Base-by-base conservation (phyloP, 2,113 vertebrate genomes). In the Podilymbus podiceps region DNA sequence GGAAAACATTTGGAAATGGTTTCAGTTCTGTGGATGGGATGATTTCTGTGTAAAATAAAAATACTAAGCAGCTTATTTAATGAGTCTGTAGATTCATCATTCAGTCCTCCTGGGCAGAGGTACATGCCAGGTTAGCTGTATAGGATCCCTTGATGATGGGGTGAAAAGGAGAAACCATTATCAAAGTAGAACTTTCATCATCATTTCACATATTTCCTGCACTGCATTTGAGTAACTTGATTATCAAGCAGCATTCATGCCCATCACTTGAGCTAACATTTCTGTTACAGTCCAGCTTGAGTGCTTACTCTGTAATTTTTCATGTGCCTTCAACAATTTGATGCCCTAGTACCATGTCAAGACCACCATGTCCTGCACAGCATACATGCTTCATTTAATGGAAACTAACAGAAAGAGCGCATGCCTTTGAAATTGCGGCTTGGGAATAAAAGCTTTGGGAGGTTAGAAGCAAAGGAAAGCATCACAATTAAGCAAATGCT, bases 401-500 rank as follows among this genome's bases (percentile, higher is more conserved):
- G 73, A 27, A 85, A 60, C 50, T 16, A 49, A 53, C 15, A 79
- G 11, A 78, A 31, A 60, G 66, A 95, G 95, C 78, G 4, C 90
- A 95, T 95, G 95, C 93, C 78, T 96, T 77, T 33, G 74, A 33
- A 66, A 62, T 10, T 33, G 78, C 81, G 30, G 93, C n/a, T 95
- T 42, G 22, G 25, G 73, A 85, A 28, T 40, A 68, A 87, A 88
- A 93, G 91, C 95, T 95, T 42, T 85, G 63, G 50, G 58, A 77
- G 63, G 85, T 96, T 91, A 88, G 58, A 95, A 96, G 95, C 96
- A 79, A 93, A 89, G 77, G 62, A 93, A 95, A 96, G 68, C 81
- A 71, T 62, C 50, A 77, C 83, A 85, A 47, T 91, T 76, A 90
- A 94, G 95, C 91, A 90, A 94, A 88, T 69, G 85, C 63, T 69